Base-by-base conservation (phyloP, 2,888 invertebrate species). In the Dugesia japonica region DNA sequence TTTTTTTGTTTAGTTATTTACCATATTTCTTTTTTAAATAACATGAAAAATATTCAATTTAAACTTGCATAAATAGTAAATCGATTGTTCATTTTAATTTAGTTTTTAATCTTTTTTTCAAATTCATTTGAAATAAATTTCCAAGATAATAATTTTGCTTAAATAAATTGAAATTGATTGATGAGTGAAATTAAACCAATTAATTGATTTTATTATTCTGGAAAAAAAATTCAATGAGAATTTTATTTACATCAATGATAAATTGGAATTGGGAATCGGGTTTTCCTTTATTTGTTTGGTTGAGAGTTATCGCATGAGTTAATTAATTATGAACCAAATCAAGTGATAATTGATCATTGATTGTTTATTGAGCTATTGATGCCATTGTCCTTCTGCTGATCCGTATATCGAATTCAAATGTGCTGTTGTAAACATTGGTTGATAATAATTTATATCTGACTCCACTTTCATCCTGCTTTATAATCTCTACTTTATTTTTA, bases 101-200 rank as follows among this genome's bases (percentile, higher is more conserved):
- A 7, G 13, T 7, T 31, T 31, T 31, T 31, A 31, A 31, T 7
- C 13, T 13, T 31, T 31, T 31, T 31, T 31, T 31, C 31, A 31
- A 31, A 31, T 31, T 31, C 13, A 56, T 4, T 13, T 20, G 23
- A 56, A 56, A 56, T 56, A 56, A 56, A 56, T 56, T 56, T 56
- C 23, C 20, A 56, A 31, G 23, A 56, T 56, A 56, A 56, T 56
- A 56, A 56, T 56, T 56, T 56, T 56, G 56, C 7, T 23, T 56
- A 56, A 56, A 56, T 56, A 56, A 56, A 56, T 56, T 56, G 56
- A 56, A 56, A 56, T 56, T 56, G 56, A 56, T 56, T 56, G 56
- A 56, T 56, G 56, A 56, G 56, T 20, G 56, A 56, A 56, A 56
- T 56, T 56, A 56, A 56, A 56, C 56, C 56, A 56, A 56, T 56